Percentiles rank a stretch among this genome's conserved stretches.
These are phyloP conservation scores for Dioctria linearis DNA, from an alignment of 2,888 invertebrate genomes.

Conservation along the genomic window DNA sequence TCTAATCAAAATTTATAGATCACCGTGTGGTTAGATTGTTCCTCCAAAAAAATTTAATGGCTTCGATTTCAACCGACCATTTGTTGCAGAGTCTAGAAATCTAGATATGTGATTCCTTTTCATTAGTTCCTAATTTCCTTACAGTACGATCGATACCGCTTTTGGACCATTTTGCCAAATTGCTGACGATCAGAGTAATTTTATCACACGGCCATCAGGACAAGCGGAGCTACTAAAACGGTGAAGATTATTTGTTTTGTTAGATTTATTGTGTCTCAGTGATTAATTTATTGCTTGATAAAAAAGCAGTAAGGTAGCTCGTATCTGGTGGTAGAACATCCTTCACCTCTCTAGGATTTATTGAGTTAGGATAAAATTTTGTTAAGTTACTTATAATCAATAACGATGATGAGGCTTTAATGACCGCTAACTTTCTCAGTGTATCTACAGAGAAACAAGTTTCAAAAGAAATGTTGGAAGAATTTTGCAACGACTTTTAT, in stretches of 20 bases:
- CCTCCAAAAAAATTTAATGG: background rate
- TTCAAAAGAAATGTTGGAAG: background rate
- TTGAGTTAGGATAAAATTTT: constrained; percentile 4
- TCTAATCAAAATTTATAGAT: constrained; percentile 42
- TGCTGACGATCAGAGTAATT: background rate
- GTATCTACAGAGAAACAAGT: background rate
- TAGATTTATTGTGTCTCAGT: constrained; percentile 17
- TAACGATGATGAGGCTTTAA: constrained; percentile 45
- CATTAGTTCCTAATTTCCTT: background rate
- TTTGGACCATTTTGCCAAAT: constrained; percentile 43
- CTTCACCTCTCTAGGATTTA: constrained; percentile 18
- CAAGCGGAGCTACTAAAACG: constrained; percentile 6
- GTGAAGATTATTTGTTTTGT: constrained; percentile 5
- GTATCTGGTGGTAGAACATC: constrained; percentile 7
- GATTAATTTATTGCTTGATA: constrained; percentile 13
- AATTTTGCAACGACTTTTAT: constrained; percentile 14
- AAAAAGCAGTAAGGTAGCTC: constrained; percentile 19
- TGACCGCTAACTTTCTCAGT: constrained; percentile 7
- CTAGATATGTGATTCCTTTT: background rate
- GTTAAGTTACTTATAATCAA: constrained; percentile 4
- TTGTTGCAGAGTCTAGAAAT: background rate
- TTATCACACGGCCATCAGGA: constrained; percentile 13
- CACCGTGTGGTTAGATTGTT: constrained; percentile 19
- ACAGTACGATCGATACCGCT: background rate
- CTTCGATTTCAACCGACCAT: background rate